Conservation (phyloP, 1,140 invertebrate genomes). For the Macrocentrus cingulum region DNA sequence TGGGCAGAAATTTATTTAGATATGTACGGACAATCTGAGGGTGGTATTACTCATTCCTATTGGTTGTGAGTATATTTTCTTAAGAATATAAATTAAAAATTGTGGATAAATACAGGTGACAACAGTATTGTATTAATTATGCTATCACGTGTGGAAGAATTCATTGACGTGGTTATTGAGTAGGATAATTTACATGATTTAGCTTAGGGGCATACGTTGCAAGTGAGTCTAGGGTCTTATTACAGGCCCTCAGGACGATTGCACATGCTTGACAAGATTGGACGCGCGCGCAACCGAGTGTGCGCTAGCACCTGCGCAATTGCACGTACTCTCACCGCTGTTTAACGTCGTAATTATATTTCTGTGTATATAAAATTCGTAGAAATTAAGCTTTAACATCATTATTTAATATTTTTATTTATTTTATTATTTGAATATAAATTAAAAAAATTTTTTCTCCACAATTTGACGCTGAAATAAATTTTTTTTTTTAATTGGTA, state of each 20-base stretch:
- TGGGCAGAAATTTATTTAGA: conserved; percentile 39
- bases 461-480: no score
- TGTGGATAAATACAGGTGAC: background rate
- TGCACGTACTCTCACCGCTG: conserved; percentile 21
- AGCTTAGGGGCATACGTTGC: conserved; percentile 21
- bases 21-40: conserved; percentile 38
- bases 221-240: conserved; percentile 27
- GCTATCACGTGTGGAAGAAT: conserved; percentile 17
- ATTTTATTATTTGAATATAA: no score
- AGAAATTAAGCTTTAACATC: no score
- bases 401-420: no score
- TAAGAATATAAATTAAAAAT: background rate
- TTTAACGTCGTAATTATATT: background rate
- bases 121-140: background rate
- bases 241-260: conserved; percentile 7
- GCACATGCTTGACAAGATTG: conserved; percentile 11
- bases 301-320: conserved; percentile 38
- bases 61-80: conserved; percentile 37
- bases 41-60: conserved; percentile 39
- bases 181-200: conserved; percentile 29
- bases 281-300: conserved; percentile 10
- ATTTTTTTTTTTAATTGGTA: no score
- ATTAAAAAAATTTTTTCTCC: no score
- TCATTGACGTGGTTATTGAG: conserved; percentile 22
- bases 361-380: no score